These are phyloP conservation scores for Indri indri DNA, from an alignment of 2,113 vertebrate species.

Conservation along the genomic window DNA sequence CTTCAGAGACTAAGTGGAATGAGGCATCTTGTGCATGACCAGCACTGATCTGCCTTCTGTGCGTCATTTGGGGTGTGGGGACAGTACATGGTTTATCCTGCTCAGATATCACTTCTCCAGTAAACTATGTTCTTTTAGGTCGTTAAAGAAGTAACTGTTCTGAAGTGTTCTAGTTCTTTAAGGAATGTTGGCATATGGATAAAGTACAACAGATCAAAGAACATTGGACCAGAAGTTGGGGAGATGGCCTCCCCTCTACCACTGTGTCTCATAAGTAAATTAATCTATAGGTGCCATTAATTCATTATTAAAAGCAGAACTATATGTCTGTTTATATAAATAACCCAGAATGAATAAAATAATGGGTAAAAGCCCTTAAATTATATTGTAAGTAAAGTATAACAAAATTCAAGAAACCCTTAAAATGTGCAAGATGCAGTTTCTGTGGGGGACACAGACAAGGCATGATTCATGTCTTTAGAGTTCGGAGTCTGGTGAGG, in stretches of 20 bases:
- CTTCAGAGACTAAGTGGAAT: not conserved
- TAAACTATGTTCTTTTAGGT: not conserved
- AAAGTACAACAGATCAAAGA: not conserved
- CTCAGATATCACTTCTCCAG: not conserved
- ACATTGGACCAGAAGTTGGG: not conserved
- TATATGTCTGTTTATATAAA: not conserved
- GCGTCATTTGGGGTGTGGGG: not conserved
- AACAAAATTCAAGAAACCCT: not conserved
- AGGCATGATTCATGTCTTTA: not conserved
- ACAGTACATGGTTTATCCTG: not conserved
- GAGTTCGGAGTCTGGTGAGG: not conserved
- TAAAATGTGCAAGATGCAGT: not conserved
- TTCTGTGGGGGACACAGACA: not conserved
- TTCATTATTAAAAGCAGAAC: constrained; percentile 26
- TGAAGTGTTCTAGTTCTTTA: not conserved
- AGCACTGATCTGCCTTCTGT: not conserved
- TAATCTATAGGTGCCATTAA: not conserved
- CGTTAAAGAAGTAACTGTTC: not conserved
- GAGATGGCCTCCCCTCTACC: not conserved
- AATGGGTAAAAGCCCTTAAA: not conserved
- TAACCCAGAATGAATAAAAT: not conserved
- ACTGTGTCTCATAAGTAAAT: not conserved
- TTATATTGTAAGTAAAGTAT: constrained; percentile 35
- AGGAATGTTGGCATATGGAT: not conserved
- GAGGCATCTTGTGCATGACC: not conserved